phyloP scores from a whole-genome alignment of 1,140 invertebrate genomes.

The Drosophila lini region DNA sequence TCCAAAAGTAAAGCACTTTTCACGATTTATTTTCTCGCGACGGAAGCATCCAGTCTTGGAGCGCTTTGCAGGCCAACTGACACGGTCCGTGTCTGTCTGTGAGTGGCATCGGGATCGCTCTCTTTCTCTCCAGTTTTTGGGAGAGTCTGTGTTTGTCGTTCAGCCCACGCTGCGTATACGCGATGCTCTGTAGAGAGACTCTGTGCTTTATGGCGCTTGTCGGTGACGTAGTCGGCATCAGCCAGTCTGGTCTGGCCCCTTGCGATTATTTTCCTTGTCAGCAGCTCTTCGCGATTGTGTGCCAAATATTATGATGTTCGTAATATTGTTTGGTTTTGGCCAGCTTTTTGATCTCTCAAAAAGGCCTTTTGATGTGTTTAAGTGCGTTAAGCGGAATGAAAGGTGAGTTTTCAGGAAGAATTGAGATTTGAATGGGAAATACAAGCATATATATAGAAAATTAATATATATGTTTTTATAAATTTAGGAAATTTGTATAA shows the following conservation, averaged over 20 bases:
- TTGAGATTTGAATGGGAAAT: background rate
- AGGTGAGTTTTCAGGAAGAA: background rate
- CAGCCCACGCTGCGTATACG: slow-evolving; percentile 13
- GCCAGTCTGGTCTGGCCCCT: slow-evolving; percentile 33
- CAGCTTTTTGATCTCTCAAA: slow-evolving; percentile 22
- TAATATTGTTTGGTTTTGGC: slow-evolving; percentile 36
- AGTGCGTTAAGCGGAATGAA: background rate
- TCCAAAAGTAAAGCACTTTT: slow-evolving; percentile 22
- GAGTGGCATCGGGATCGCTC: slow-evolving; percentile 9
- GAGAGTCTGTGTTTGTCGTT: background rate
- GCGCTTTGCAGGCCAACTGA: slow-evolving; percentile 72
- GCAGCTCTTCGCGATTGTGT: slow-evolving; percentile 34
- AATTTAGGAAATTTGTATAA: background rate
- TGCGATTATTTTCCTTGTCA: slow-evolving; percentile 46
- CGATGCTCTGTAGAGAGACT: slow-evolving; percentile 23
- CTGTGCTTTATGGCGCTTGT: slow-evolving; percentile 52
- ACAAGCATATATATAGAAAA: background rate
- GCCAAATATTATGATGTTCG: slow-evolving; percentile 62
- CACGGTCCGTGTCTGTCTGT: slow-evolving; percentile 22
- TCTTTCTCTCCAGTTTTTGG: slow-evolving; percentile 6
- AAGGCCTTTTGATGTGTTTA: slow-evolving; percentile 30
- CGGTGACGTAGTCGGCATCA: slow-evolving; percentile 73
- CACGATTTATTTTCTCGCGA: slow-evolving; percentile 43
- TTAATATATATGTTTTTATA: background rate
- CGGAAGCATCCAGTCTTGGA: slow-evolving; percentile 73